These are phyloP conservation scores for Andrena praecox DNA, from an alignment of 2,888 invertebrate genomes.

Conservation along the genomic window DNA sequence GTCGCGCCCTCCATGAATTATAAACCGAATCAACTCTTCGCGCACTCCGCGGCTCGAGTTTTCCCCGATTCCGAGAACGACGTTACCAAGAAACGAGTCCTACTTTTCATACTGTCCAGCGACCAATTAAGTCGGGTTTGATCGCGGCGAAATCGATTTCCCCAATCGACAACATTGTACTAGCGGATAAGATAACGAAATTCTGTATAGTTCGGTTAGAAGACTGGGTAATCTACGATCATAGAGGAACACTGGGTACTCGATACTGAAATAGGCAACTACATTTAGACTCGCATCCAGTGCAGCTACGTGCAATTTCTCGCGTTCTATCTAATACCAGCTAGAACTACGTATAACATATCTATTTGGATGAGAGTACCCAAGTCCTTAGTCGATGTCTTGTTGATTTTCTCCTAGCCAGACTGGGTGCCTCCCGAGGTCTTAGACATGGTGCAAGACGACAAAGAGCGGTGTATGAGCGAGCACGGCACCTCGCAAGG, in stretches of 20 bases:
- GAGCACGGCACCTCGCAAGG: conserved; percentile 80
- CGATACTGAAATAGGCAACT: background rate
- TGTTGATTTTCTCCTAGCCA: conserved; percentile 68
- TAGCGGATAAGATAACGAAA: conserved; percentile 35
- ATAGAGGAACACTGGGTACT: background rate
- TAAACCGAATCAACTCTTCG: background rate
- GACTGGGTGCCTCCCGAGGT: conserved; percentile 80
- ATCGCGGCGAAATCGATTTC: conserved; percentile 6
- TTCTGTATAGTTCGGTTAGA: background rate
- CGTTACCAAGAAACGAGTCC: background rate
- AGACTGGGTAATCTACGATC: background rate
- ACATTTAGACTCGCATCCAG: too few species aligned
- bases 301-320: too few species aligned
- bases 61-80: background rate
- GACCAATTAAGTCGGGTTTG: background rate
- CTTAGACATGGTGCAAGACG: conserved; percentile 77
- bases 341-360: too few species aligned
- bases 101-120: background rate
- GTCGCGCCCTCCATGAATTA: conserved; percentile 16
- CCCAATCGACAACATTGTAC: background rate
- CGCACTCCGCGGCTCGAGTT: background rate
- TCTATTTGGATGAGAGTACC: too few species aligned
- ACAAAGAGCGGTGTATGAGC: conserved; percentile 81
- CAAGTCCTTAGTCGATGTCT: background rate
- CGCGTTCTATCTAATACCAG: too few species aligned